phyloP scores from a whole-genome alignment of 2,797 vertebrate genomes.

The Diplodus sargus region DNA sequence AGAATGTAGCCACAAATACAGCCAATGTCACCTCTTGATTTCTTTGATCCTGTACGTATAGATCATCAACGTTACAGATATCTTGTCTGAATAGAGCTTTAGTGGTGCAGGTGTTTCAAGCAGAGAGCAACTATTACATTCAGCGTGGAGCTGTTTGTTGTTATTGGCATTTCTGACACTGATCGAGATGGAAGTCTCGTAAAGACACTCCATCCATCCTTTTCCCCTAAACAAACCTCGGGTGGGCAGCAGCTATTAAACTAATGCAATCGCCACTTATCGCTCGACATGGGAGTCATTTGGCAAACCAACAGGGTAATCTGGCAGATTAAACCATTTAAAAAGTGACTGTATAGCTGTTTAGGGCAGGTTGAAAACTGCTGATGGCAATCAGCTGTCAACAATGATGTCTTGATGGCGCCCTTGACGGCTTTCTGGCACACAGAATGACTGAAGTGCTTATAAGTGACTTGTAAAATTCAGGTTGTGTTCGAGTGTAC shows the following conservation, averaged over 20 bases:
- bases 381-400: conserved; percentile 74
- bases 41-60: conserved; percentile 1
- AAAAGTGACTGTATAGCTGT: conserved; percentile 66
- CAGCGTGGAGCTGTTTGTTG: conserved; percentile 4
- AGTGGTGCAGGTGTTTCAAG: neutral
- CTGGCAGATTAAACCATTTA: conserved; percentile 71
- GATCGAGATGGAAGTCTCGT: conserved; percentile 48
- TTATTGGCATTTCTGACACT: conserved; percentile 19
- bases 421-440: conserved; percentile 51
- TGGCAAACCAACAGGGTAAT: conserved; percentile 67
- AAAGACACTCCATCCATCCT: conserved; percentile 42
- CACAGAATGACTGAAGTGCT: conserved; percentile 49
- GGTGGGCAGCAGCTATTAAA: conserved; percentile 68
- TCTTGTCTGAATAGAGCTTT: neutral
- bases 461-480: conserved; percentile 42
- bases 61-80: conserved; percentile 3
- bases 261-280: conserved; percentile 73
- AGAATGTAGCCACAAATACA: neutral
- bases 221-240: conserved; percentile 68
- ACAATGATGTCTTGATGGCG: conserved; percentile 61
- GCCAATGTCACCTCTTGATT: neutral
- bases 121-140: neutral
- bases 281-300: conserved; percentile 62
- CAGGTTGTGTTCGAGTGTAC: conserved; percentile 42
- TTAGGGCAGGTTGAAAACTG: conserved; percentile 49